These are phyloP conservation scores for Macrosteles quadrilineatus DNA, from an alignment of 1,140 invertebrate species.

Conservation along the genomic window DNA sequence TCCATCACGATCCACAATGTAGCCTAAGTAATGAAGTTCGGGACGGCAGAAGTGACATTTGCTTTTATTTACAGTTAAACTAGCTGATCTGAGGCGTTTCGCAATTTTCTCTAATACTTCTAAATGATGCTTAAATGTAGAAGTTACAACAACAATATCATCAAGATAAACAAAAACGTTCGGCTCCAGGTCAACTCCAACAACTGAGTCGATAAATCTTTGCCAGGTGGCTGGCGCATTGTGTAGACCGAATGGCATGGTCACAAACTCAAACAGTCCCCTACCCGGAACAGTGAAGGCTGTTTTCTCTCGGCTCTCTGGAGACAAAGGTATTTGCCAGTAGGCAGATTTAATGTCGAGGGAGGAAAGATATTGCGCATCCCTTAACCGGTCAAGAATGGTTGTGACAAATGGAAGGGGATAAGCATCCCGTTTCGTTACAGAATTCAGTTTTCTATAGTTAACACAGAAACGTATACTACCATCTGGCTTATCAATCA, in stretches of 20 bases:
- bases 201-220: no score
- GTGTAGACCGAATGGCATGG: no score
- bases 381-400: neutral
- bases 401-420: neutral
- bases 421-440: neutral
- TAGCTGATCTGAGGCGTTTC: neutral
- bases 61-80: neutral
- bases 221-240: no score
- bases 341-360: no score
- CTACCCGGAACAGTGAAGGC: no score
- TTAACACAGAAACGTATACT: neutral
- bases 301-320: no score
- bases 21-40: neutral
- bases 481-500: neutral
- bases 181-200: no score
- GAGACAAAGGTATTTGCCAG: no score
- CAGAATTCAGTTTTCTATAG: neutral
- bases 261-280: no score
- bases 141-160: no score
- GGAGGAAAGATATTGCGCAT: no score
- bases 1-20: neutral
- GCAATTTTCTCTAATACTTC: neutral
- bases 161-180: no score
- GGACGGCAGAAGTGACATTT: neutral
- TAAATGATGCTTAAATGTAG: neutral